Base-by-base conservation (phyloP, 2,797 vertebrate species). In the Arnoldichthys spilopterus region DNA sequence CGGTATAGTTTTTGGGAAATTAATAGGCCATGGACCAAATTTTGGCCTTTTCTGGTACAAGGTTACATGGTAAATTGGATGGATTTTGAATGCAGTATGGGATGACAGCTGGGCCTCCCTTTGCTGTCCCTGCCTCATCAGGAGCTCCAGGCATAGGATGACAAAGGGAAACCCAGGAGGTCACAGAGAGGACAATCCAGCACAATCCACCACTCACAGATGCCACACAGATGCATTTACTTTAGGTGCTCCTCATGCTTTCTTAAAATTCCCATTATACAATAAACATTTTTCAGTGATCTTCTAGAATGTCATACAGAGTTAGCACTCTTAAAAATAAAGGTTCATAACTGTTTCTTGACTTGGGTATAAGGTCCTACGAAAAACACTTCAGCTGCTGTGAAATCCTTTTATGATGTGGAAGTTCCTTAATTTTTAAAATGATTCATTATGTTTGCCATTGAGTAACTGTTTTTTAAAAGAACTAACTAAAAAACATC, bases 141-240 rank as follows among this genome's bases (percentile, higher is more conserved):
- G 85, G 87, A 97, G 91, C 92, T 91, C 94, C 94, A 97, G 97
- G 98, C 98, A 98, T 98, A 99, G 98, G 98, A 99, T 98, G 96
- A 99, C 97, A 99, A 99, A 99, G 98, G 98, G 98, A 99, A 99
- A 92, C 95, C 95, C 96, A 97, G 91, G 47, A 91, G 89, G 96
- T 95, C 97, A 96, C 94, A 92, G 70, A 72, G 51, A n/a, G 87
- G 80, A 24, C 56, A 45, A 70, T 78, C 64, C 63, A 45, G 59
- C 26, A 63, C 20, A 32, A 63, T 69, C 54, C 70, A 82, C 61
- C 53, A 63, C 24, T 76, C n/a, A 72, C 45, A 32, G 4, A 49
- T 43, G 34, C 43, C 64, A 63, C 18, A 68, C 15, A n/a, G 20
- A 12, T 6, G 20, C 18, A 34, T 16, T 56, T 54, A 58, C 22